Evolutionary conservation across 2,113 vertebrate species (phyloP), one percentile per base, ranked within the genome.

Genomic region (Candoia aspera): DNA sequence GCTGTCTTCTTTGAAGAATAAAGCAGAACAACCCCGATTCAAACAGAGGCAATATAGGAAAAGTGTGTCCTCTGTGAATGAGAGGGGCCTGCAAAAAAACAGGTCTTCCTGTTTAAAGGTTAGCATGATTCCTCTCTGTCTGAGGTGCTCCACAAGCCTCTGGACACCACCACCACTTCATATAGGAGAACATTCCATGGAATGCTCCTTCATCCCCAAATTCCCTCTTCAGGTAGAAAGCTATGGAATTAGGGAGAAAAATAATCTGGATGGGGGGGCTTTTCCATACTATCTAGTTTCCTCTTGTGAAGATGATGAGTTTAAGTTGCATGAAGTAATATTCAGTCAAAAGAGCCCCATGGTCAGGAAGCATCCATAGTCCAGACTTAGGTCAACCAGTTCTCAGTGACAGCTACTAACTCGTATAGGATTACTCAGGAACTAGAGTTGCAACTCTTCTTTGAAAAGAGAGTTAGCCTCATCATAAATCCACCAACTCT

Each of bases 1-100:
- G 94, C 91, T 93, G 89, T 91, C 92, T 94, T 90, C 93, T 90
- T 89, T 64, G 92, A 95, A 92, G 91, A 95, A 92, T 85, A 89
- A 94, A 96, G 87, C 93, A 95, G 93, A 91, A 94, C 21, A 94
- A 95, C 88, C 91, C 93, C 84, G 86, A 88, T 73, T 89, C n/a
- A 0, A 6, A 58, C 91, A 64, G 73, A 85, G 86, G 1, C 0
- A 6, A 9, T 1, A n/a, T 17, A 4, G 62, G 8, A 64, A 8
- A 62, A 9, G 19, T 49, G 83, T 0, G 37, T 88, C 54, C 37
- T 88, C 93, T 86, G 90, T 93, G 29, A 85, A 68, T 17, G 0
- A 60, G n/a, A 33, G 68, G 17, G 62, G 21, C 42, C 3, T 84
- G 83, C 85, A 15, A 92, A 15, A 92, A 94, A 95, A 92, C 6